Evolutionary conservation across 2,888 invertebrate species (phyloP).

Genomic region (Hydrotaea cyrtoneurina): DNA sequence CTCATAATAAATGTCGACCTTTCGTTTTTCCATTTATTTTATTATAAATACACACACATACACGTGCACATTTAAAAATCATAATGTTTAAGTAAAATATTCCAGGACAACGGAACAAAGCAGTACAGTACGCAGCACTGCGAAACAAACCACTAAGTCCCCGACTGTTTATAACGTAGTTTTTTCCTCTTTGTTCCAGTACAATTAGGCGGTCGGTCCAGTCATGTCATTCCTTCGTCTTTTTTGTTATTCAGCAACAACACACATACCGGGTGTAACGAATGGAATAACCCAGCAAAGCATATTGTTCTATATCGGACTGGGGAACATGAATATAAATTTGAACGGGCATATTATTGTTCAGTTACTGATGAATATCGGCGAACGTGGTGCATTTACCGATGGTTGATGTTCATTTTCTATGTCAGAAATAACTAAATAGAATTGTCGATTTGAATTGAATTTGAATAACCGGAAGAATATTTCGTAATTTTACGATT

Average conservation of each 20-base stretch:
- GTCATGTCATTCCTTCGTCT: constrained; percentile 47
- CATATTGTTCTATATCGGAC: neutral
- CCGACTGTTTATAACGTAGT: constrained; percentile 48
- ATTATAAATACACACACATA: constrained; percentile 70
- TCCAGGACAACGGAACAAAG: constrained; percentile 6
- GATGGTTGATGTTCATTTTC: no score
- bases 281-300: neutral
- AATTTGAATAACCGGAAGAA: no score
- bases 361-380: no score
- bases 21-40: constrained; percentile 81
- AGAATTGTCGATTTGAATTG: no score
- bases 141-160: constrained; percentile 55
- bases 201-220: constrained; percentile 55
- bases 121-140: neutral
- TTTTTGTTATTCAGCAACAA: constrained; percentile 40
- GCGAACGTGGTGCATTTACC: no score
- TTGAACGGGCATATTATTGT: no score
- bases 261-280: neutral
- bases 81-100: constrained; percentile 38
- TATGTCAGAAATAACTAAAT: no score
- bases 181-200: constrained; percentile 34
- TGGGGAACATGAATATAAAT: no score
- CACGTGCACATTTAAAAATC: constrained; percentile 33
- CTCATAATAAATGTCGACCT: constrained; percentile 81
- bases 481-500: no score